Conservation (phyloP, 2,888 invertebrate genomes). For the Parasteatoda lunata region DNA sequence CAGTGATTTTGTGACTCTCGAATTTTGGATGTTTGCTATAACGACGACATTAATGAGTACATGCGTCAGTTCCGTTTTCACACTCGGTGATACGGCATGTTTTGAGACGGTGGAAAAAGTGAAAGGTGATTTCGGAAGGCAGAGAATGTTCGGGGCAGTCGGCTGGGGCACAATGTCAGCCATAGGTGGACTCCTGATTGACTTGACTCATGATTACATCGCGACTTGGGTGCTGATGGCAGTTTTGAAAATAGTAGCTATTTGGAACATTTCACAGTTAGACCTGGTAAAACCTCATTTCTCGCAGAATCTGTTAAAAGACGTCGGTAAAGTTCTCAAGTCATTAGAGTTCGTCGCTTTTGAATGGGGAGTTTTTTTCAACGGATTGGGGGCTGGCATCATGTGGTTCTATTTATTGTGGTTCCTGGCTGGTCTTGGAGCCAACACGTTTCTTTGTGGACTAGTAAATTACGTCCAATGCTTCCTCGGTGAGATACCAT, state of each 20-base stretch:
- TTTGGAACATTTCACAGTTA: conserved; percentile 35
- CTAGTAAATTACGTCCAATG: conserved; percentile 79
- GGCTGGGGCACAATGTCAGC: conserved; percentile 66
- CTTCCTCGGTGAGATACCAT: conserved; percentile 88
- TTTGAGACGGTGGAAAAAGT: conserved; percentile 54
- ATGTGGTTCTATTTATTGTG: conserved; percentile 56
- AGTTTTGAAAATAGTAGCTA: background rate
- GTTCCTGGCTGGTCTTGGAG: conserved; percentile 52
- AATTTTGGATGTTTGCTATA: conserved; percentile 67
- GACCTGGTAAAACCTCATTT: conserved; percentile 40
- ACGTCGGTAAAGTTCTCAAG: conserved; percentile 27
- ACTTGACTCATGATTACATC: conserved; percentile 32
- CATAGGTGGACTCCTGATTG: conserved; percentile 26
- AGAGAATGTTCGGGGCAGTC: conserved; percentile 69
- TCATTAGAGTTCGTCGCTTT: conserved; percentile 37
- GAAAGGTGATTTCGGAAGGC: conserved; percentile 59
- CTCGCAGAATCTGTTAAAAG: conserved; percentile 18
- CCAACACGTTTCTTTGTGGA: conserved; percentile 44
- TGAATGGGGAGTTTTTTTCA: conserved; percentile 23
- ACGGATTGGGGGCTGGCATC: conserved; percentile 50
- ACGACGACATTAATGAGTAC: conserved; percentile 50
- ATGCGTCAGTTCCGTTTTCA: conserved; percentile 59
- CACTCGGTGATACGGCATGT: conserved; percentile 68
- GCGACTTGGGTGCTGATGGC: conserved; percentile 14
- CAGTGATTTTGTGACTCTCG: conserved; percentile 30